Percentiles rank a stretch among this genome's conserved stretches.
phyloP scores from a whole-genome alignment of 2,888 invertebrate genomes.

The Sycophila texana region DNA sequence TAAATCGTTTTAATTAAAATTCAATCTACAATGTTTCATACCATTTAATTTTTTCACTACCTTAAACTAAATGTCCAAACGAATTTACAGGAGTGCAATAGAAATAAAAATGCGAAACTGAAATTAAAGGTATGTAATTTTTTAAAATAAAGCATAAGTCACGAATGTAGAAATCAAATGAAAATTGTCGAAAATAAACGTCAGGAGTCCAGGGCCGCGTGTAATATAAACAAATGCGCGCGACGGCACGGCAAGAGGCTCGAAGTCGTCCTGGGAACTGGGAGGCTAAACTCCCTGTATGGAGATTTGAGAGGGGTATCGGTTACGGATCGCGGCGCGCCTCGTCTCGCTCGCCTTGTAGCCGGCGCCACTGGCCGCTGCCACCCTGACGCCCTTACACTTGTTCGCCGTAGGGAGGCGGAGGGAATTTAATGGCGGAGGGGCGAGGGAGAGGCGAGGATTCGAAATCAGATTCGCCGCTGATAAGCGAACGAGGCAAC shows the following conservation, averaged over 20 bases:
- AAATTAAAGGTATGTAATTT: too few species aligned
- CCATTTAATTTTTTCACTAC: too few species aligned
- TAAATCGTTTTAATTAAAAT: too few species aligned
- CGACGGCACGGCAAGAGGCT: slow-evolving; percentile 19
- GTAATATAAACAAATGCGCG: background rate
- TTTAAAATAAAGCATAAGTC: background rate
- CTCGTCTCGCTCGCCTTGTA: slow-evolving; percentile 51
- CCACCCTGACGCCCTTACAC: slow-evolving; percentile 69
- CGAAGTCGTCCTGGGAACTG: slow-evolving; percentile 60
- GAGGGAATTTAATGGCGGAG: slow-evolving; percentile 37
- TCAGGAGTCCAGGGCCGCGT: background rate
- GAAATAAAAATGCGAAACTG: too few species aligned
- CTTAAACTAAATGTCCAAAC: too few species aligned
- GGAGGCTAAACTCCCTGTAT: slow-evolving; percentile 52
- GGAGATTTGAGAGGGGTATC: slow-evolving; percentile 57
- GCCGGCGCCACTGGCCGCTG: slow-evolving; percentile 46
- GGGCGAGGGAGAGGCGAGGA: background rate
- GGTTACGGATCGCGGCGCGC: slow-evolving; percentile 46
- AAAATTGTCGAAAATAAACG: background rate
- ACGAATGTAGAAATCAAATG: background rate
- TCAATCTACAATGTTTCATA: too few species aligned
- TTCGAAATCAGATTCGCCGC: slow-evolving; percentile 46
- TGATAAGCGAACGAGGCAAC: slow-evolving; percentile 25
- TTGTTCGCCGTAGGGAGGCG: slow-evolving; percentile 62
- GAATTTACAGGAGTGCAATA: too few species aligned